Evolutionary conservation across 2,113 vertebrate species (phyloP), one percentile per base, ranked within the genome.

Genomic region (Calypte anna): DNA sequence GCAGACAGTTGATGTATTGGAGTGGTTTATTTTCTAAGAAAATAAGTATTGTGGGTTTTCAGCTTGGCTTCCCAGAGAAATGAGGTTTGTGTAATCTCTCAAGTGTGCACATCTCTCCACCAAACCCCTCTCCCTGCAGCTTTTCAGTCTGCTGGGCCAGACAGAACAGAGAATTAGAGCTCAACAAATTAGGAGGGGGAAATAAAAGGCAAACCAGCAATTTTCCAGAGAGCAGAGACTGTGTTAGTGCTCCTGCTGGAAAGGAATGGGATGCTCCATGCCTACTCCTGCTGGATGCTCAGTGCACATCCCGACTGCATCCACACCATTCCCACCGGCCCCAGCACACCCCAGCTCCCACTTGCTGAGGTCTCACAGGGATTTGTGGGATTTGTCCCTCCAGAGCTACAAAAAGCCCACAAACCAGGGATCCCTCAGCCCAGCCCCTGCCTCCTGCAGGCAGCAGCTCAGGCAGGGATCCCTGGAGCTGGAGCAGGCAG

Each of bases 331-430:
- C 7, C 64, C 8, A 1, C 15, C 33, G 28, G 16, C 7, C 44
- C 46, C 76, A 28, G 46, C 25, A 31, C 21, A 12, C 2, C 16
- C 38, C 19, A 3, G 1, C 24, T 10, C 25, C 14, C 4, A 4
- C 33, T 31, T 0, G 0, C 21, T 5, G 48, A n/a, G 54, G 8
- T 28, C 9, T 17, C 27, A 13, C 25, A 18, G 0, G 2, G 25
- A 18, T 58, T 58, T 58, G 14, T 44, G 44, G 14, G 10, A 54
- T 20, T 48, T 48, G 46, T 4, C 27, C 28, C 28, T 20, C 59
- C 31, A 10, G 16, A 68, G 36, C 6, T 38, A 40, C 54, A 24
- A 59, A 61, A n/a, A 48, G 62, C 20, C 38, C 55, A 28, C 0
- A 0, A 28, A 82, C 59, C 1, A 2, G 38, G 40, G 10, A 27